These are phyloP conservation scores for Chunga burmeisteri DNA, from an alignment of 2,113 vertebrate species.

Conservation along the genomic window DNA sequence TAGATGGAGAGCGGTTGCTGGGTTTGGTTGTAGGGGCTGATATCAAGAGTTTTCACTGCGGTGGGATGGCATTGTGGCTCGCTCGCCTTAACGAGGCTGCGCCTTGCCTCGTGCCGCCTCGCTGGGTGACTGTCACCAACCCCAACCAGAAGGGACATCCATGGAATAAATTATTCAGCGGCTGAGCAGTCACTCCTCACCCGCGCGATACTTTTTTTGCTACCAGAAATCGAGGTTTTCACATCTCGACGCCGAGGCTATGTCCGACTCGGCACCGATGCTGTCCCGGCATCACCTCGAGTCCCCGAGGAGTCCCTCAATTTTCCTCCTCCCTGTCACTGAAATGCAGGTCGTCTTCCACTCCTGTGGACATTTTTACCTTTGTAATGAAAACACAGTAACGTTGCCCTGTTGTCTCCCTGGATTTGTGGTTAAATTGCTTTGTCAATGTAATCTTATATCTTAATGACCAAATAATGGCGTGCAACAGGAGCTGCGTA, in stretches of 20 bases:
- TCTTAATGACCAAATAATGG: slow-evolving; percentile 16
- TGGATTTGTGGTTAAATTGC: slow-evolving; percentile 49
- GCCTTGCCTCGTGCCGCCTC: neutral
- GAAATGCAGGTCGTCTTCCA: neutral
- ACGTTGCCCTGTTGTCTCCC: neutral
- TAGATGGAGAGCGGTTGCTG: neutral
- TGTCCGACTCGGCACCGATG: accelerated
- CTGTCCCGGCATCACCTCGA: neutral
- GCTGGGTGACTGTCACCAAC: neutral
- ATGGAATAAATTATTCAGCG: neutral
- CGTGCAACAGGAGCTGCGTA: neutral
- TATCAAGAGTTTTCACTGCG: neutral
- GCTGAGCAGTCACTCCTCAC: neutral
- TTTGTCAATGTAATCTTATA: slow-evolving; percentile 45
- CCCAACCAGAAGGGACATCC: neutral
- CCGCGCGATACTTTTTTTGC: accelerated
- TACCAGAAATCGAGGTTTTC: neutral
- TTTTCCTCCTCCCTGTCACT: neutral
- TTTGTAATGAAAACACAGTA: neutral
- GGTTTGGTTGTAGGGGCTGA: neutral
- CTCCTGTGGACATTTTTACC: accelerated
- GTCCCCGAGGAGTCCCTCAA: neutral
- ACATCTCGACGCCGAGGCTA: accelerated
- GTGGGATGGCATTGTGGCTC: accelerated
- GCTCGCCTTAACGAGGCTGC: neutral